Base-by-base conservation (phyloP, 2,113 vertebrate genomes). In the Dromiciops gliroides region DNA sequence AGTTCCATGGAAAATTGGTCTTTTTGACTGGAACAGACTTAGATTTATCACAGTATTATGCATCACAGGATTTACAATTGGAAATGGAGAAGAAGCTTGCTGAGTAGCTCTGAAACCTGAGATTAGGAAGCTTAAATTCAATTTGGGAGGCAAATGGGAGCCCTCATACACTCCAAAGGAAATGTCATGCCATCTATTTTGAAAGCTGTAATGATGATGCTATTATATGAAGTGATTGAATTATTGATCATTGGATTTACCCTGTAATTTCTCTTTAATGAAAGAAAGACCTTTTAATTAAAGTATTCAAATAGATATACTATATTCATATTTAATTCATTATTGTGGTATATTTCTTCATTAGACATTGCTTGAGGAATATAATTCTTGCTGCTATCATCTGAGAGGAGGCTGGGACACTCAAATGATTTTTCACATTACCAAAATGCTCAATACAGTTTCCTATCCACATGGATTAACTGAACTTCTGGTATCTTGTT, bases 401-500 rank as follows among this genome's bases (percentile, higher is more conserved):
- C n/a, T 75, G 67, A 83, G 19, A 23, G 67, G 67, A 44, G 37
- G n/a, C 19, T 83, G 10, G 19, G 7, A 83, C 67, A 44, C n/a
- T 83, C 31, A 44, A 83, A 89, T n/a, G 48, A 2, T 60, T 93
- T 93, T 10, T 67, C 49, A 26, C 56, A 52, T 51, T 89, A 31
- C 8, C 4, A 89, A 3, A 91, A 6, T 47, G 92, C 28, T 94
- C 44, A 28, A 60, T 94, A 67, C 90, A 0, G 31, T 44, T 92
- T 96, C 95, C 49, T 95, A 49, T 28, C 48, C 37, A 90, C 50
- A 24, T 2, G 50, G 1, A 50, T 93, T 44, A 95, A 90, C 8
- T n/a, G 31, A 91, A 10, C 90, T 60, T 49, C 44, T 90, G 23
- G 4, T 8, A 3, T 44, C 95, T 67, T 83, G 28, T 94, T 48